phyloP scores from a whole-genome alignment of 1,140 invertebrate genomes.

The Protaetia brevitarsis region DNA sequence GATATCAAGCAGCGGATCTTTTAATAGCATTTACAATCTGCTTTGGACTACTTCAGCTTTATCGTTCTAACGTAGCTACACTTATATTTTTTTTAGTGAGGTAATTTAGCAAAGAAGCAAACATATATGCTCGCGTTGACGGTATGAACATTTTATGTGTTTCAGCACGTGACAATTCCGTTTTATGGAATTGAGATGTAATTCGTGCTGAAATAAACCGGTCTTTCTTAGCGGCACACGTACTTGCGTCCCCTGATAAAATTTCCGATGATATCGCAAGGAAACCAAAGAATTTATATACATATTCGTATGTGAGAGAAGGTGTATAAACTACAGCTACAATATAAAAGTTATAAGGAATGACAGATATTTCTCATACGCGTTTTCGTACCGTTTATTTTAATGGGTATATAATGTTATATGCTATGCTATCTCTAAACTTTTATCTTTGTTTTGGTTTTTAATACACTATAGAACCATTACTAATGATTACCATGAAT shows the following conservation, averaged over 20 bases:
- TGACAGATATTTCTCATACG: no score
- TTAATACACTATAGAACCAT: no score
- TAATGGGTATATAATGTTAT: no score
- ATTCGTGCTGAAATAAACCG: constrained; percentile 9
- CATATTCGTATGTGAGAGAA: no score
- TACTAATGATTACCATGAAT: no score
- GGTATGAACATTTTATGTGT: constrained; percentile 9
- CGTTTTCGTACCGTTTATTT: no score
- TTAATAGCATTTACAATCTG: background rate
- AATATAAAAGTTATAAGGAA: no score
- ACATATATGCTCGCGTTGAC: background rate
- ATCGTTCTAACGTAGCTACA: background rate
- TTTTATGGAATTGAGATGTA: constrained; percentile 13
- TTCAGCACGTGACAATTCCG: constrained; percentile 1
- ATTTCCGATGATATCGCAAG: background rate
- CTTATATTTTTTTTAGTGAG: background rate
- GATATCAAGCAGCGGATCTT: constrained; percentile 2
- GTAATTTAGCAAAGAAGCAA: constrained; percentile 3
- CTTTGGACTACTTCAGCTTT: background rate
- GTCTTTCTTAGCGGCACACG: background rate
- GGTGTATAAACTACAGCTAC: no score
- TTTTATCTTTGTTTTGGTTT: no score
- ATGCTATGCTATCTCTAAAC: no score
- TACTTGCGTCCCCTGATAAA: background rate
- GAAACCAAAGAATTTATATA: background rate